A percentile compares a stretch with the other conserved stretches of the same genome.
These are phyloP conservation scores for Ophion obscuratus DNA, from an alignment of 2,888 invertebrate genomes.

Conservation along the genomic window DNA sequence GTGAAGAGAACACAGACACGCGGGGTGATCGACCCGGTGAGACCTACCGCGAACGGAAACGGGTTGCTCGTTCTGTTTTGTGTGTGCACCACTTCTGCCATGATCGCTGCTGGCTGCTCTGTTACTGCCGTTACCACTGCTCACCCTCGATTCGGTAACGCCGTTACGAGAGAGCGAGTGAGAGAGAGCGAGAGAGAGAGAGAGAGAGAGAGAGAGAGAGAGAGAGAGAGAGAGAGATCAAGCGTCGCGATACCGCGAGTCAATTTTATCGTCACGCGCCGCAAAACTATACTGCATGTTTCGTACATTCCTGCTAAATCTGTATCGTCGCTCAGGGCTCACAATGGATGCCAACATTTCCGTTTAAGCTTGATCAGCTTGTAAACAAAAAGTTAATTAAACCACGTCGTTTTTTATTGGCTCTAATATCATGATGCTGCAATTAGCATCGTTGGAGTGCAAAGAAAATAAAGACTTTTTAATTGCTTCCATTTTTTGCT, in stretches of 20 bases:
- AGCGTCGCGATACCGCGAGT: constrained; percentile 53
- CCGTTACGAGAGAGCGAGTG: constrained; percentile 15
- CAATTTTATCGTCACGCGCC: constrained; percentile 72
- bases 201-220: neutral
- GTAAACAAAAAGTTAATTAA: neutral
- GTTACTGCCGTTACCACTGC: constrained; percentile 42
- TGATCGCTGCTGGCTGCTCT: constrained; percentile 4
- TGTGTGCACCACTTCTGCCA: constrained; percentile 51
- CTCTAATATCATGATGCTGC: too few relatives aligned
- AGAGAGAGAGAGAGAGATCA: constrained; percentile 22
- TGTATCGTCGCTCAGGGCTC: neutral
- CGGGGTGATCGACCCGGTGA: constrained; percentile 39
- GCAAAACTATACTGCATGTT: constrained; percentile 26
- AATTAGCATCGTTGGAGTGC: too few relatives aligned
- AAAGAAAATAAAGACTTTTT: too few relatives aligned
- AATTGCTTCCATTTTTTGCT: too few relatives aligned
- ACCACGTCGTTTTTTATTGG: too few relatives aligned
- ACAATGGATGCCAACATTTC: too few relatives aligned
- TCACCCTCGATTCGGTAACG: constrained; percentile 31
- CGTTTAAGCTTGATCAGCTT: too few relatives aligned
- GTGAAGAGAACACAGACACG: constrained; percentile 48
- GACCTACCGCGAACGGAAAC: constrained; percentile 35
- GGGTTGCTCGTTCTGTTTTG: constrained; percentile 57
- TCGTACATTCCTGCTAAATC: constrained; percentile 15
- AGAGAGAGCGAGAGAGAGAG: neutral